These are phyloP conservation scores for Lepidurus arcticus DNA, from an alignment of 1,140 invertebrate species.

Conservation along the genomic window DNA sequence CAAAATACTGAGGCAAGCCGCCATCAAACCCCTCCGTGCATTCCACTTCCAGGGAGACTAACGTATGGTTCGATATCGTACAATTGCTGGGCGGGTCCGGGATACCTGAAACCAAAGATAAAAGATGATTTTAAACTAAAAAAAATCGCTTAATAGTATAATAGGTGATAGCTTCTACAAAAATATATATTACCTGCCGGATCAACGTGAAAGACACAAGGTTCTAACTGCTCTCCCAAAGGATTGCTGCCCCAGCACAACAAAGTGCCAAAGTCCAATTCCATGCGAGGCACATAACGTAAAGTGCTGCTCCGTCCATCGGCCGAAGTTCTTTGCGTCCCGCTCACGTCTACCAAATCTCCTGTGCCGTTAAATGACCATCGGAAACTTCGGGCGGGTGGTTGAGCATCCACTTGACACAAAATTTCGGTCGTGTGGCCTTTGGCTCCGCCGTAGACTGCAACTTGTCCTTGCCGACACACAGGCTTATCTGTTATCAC, in stretches of 20 bases:
- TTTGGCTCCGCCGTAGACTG: conserved; percentile 34
- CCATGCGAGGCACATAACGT: conserved; percentile 41
- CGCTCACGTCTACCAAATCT: conserved; percentile 34
- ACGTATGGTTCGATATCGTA: conserved; percentile 64
- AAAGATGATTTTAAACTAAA: neutral
- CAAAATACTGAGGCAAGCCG: conserved; percentile 72
- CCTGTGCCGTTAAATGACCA: conserved; percentile 39
- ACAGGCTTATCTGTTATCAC: conserved; percentile 51
- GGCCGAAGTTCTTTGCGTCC: conserved; percentile 35
- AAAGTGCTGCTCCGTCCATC: conserved; percentile 40
- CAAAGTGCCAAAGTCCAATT: conserved; percentile 44
- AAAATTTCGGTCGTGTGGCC: conserved; percentile 34
- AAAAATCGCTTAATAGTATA: neutral
- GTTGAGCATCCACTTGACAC: conserved; percentile 39
- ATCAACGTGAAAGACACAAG: conserved; percentile 43
- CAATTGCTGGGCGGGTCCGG: conserved; percentile 69
- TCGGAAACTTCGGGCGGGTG: conserved; percentile 37
- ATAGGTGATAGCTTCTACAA: neutral
- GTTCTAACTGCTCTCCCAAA: conserved; percentile 41
- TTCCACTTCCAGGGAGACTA: conserved; percentile 65
- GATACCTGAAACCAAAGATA: conserved; percentile 41
- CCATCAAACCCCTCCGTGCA: conserved; percentile 73
- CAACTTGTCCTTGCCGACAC: conserved; percentile 66
- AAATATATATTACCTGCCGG: conserved; percentile 41
- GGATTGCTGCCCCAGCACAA: conserved; percentile 45